A percentile compares a stretch with the other conserved stretches of the same genome.
phyloP scores from a whole-genome alignment of 2,113 vertebrate species.

The Laticauda colubrina region DNA sequence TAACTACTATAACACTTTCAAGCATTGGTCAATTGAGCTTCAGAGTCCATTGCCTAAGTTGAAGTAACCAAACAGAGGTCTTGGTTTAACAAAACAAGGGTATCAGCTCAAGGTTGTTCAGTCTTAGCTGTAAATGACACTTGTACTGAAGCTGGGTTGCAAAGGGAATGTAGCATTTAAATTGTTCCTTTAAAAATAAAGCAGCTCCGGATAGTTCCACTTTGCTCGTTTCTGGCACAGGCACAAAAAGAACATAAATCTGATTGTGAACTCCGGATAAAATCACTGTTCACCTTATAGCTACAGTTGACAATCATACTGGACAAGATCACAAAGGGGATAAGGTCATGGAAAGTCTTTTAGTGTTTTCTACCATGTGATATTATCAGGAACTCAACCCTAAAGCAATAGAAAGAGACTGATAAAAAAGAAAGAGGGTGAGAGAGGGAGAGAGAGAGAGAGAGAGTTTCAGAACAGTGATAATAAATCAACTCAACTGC shows the following conservation, averaged over 20 bases:
- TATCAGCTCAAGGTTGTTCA: slow-evolving; percentile 6
- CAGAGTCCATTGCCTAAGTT: neutral
- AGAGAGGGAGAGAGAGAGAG: slow-evolving; percentile 46
- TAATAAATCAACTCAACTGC: slow-evolving; percentile 72
- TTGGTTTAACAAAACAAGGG: slow-evolving; percentile 8
- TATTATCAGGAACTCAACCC: slow-evolving; percentile 64
- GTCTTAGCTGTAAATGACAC: slow-evolving; percentile 12
- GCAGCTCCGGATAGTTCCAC: slow-evolving; percentile 19
- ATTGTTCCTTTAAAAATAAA: slow-evolving; percentile 16
- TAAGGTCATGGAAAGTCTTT: slow-evolving; percentile 58
- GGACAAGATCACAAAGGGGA: slow-evolving; percentile 64
- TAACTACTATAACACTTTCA: neutral
- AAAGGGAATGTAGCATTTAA: neutral
- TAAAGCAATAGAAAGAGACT: slow-evolving; percentile 64
- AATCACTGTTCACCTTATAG: slow-evolving; percentile 51
- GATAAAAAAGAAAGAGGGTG: slow-evolving; percentile 47
- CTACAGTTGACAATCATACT: slow-evolving; percentile 53
- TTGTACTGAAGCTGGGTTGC: neutral
- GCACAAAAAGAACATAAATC: slow-evolving; percentile 44
- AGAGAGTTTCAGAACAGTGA: slow-evolving; percentile 15
- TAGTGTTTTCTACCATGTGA: slow-evolving; percentile 53
- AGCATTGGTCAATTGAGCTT: neutral
- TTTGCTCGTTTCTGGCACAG: slow-evolving; percentile 40
- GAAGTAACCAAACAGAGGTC: neutral
- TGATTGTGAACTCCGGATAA: slow-evolving; percentile 52